These are phyloP conservation scores for Burhinus oedicnemus DNA, from an alignment of 2,113 vertebrate species.

Conservation along the genomic window DNA sequence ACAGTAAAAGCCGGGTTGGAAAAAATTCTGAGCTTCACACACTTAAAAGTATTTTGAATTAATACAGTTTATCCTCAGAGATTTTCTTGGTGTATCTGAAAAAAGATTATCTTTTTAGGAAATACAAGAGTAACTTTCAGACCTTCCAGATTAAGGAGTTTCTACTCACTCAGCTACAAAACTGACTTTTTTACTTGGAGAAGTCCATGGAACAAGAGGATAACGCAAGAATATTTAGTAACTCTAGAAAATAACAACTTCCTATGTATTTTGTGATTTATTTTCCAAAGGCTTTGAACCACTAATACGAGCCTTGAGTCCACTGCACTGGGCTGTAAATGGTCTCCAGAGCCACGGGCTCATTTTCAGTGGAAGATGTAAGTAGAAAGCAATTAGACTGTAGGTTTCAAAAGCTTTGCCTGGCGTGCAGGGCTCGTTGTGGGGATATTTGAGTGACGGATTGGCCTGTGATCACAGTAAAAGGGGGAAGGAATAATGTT, in stretches of 20 bases:
- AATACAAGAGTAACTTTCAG: not conserved
- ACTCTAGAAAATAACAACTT: conserved; percentile 54
- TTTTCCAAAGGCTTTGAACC: conserved; percentile 48
- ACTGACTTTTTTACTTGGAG: not conserved
- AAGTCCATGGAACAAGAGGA: conserved; percentile 7
- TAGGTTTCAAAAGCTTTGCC: not conserved
- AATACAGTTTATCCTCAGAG: not conserved
- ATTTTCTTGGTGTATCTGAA: not conserved
- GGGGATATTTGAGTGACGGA: not conserved
- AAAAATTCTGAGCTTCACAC: not conserved
- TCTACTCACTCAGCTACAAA: not conserved
- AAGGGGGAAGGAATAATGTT: not conserved
- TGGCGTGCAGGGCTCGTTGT: not conserved
- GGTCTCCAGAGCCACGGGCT: not conserved
- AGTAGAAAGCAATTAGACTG: not conserved
- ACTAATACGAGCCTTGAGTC: conserved; percentile 13
- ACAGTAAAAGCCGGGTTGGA: not conserved
- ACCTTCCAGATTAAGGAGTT: not conserved
- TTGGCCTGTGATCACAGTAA: not conserved
- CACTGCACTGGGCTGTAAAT: not conserved
- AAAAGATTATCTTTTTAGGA: not conserved
- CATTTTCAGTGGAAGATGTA: not conserved
- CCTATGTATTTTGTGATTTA: conserved; percentile 13
- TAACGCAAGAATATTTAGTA: conserved; percentile 19
- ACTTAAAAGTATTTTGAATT: not conserved